Percentiles rank a stretch among this genome's conserved stretches.
Evolutionary conservation across 1,140 invertebrate genomes (phyloP).

Genomic region (Procambarus clarkii): DNA sequence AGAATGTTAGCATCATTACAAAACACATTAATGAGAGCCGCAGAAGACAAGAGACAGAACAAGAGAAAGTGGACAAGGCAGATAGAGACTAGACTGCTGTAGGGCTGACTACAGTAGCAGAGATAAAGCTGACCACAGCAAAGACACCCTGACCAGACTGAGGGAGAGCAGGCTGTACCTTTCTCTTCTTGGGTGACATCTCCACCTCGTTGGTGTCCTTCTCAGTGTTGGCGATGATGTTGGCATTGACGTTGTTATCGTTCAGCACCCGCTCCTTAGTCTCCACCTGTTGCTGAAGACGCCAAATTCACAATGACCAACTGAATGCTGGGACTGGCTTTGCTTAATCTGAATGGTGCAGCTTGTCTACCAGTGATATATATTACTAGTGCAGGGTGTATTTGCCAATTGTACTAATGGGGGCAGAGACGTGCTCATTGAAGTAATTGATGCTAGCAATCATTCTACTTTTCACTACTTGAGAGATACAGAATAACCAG

Average conservation of each 20-base stretch:
- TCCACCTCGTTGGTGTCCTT: constrained; percentile 73
- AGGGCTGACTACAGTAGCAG: constrained; percentile 58
- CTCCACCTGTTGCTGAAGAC: constrained; percentile 71
- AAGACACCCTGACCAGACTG: constrained; percentile 69
- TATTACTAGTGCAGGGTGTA: constrained; percentile 66
- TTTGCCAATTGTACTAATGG: constrained; percentile 62
- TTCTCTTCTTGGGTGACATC: constrained; percentile 78
- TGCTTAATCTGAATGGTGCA: constrained; percentile 68
- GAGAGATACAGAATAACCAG: constrained; percentile 55
- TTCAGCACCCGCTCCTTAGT: constrained; percentile 76
- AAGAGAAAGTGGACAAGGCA: constrained; percentile 42
- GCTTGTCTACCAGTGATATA: constrained; percentile 52
- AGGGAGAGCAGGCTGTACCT: constrained; percentile 69
- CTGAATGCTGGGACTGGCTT: constrained; percentile 68
- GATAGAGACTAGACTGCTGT: constrained; percentile 20
- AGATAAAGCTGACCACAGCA: constrained; percentile 54
- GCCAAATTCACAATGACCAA: constrained; percentile 68
- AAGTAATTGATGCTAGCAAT: constrained; percentile 62
- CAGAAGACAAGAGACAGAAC: constrained; percentile 46
- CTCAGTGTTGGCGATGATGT: constrained; percentile 74
- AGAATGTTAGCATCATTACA: constrained; percentile 27
- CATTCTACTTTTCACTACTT: constrained; percentile 60
- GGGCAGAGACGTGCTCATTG: constrained; percentile 64
- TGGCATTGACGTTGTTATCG: constrained; percentile 86
- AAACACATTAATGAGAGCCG: constrained; percentile 9